These are phyloP conservation scores for Amitus sp. DNA, from an alignment of 2,888 invertebrate species.

Conservation along the genomic window DNA sequence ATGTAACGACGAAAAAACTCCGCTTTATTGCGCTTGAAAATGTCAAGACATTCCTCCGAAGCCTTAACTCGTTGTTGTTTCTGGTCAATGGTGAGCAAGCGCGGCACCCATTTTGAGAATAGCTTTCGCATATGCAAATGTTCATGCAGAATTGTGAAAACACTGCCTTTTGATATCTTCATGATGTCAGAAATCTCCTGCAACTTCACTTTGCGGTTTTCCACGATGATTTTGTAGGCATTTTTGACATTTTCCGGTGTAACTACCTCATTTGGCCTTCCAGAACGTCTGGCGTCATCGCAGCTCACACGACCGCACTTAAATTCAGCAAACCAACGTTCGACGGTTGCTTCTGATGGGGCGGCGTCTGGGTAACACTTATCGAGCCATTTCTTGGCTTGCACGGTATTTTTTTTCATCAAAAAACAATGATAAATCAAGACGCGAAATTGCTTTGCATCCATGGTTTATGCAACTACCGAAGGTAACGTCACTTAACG, in stretches of 20 bases:
- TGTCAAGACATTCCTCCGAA: constrained; percentile 25
- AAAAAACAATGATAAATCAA: constrained; percentile 37
- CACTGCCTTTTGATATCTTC: constrained; percentile 35
- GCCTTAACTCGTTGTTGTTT: constrained; percentile 32
- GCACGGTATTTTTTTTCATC: constrained; percentile 32
- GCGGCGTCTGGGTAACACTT: constrained; percentile 36
- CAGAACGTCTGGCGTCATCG: constrained; percentile 26
- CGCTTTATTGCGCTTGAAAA: constrained; percentile 21
- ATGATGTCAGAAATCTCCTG: constrained; percentile 39
- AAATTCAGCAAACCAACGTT: constrained; percentile 34
- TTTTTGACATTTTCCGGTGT: constrained; percentile 11
- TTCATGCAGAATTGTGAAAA: constrained; percentile 37
- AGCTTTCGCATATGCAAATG: constrained; percentile 42
- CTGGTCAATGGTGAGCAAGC: constrained; percentile 43
- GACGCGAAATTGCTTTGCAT: constrained; percentile 22
- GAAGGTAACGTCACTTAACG: constrained; percentile 3
- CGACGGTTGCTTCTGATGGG: constrained; percentile 33
- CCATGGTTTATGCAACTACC: constrained; percentile 17
- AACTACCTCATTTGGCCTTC: constrained; percentile 2
- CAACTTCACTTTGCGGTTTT: constrained; percentile 39
- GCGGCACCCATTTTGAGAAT: constrained; percentile 49
- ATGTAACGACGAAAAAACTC: constrained; percentile 46
- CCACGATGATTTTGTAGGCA: constrained; percentile 24
- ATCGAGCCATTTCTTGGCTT: constrained; percentile 26
- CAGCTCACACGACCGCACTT: constrained; percentile 13